Conservation (phyloP, 1,140 invertebrate species). For the Drosophila azteca region DNA sequence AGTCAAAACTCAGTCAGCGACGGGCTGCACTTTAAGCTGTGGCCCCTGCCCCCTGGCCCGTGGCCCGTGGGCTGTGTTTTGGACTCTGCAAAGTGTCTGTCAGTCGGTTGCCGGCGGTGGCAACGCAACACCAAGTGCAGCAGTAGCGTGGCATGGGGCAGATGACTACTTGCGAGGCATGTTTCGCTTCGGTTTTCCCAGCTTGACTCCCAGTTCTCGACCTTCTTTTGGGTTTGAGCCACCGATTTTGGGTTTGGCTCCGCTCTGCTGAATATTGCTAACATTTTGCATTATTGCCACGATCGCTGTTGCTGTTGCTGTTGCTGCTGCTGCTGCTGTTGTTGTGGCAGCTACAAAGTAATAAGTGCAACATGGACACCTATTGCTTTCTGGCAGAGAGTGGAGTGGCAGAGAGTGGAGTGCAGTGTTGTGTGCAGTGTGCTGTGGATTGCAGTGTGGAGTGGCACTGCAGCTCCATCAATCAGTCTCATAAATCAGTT, state of each 20-base stretch:
- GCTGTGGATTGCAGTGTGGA: conserved; percentile 39
- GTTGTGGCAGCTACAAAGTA: conserved; percentile 33
- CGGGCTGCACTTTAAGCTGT: conserved; percentile 29
- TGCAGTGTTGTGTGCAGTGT: conserved; percentile 33
- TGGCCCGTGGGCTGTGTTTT: conserved; percentile 43
- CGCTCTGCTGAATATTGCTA: conserved; percentile 43
- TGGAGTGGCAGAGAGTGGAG: too few relatives aligned
- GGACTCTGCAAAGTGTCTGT: conserved; percentile 39
- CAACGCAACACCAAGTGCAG: conserved; percentile 16
- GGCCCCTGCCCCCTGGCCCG: conserved; percentile 2
- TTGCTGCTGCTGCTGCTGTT: background rate
- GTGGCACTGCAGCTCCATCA: conserved; percentile 54
- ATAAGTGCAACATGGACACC: conserved; percentile 64
- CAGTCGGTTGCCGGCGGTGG: background rate
- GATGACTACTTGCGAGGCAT: conserved; percentile 47
- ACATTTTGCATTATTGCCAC: conserved; percentile 57
- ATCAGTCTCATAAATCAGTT: conserved; percentile 80
- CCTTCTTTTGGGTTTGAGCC: conserved; percentile 47
- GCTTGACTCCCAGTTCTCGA: conserved; percentile 51
- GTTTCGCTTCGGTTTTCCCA: conserved; percentile 34
- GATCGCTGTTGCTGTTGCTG: conserved; percentile 4
- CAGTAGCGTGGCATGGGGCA: conserved; percentile 57
- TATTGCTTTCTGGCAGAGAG: conserved; percentile 14
- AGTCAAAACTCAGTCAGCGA: conserved; percentile 16
- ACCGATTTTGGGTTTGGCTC: conserved; percentile 50